Base-by-base conservation (phyloP, 2,113 vertebrate species). In the Taurulus bubalis region DNA sequence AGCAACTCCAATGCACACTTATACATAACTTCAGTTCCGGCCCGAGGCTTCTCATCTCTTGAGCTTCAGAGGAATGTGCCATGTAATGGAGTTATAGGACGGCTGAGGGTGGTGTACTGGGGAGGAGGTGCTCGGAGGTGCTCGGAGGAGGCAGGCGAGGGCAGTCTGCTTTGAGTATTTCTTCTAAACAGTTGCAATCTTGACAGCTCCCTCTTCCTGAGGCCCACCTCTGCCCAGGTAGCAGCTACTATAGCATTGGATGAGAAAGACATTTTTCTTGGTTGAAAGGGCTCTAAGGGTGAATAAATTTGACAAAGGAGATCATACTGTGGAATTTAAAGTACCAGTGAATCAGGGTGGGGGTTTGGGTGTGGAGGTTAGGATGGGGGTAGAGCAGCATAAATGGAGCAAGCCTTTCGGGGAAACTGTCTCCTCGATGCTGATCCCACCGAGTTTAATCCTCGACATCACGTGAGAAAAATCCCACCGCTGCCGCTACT, bases 371-470 rank as follows among this genome's bases (percentile, higher is more conserved):
- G 59, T 69, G 62, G 62, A 73, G 55, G 38, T 66, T 20, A 36
- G 68, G 32, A 71, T 73, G 62, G 38, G 79, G 83, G 74, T 76
- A 63, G 75, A 86, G 83, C 12, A 38, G 86, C 71, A 79, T 73
- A 90, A 89, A 88, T 88, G 75, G 84, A 93, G 79, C 84, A 68
- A 89, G 83, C 84, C 83, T 87, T 88, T 90, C 36, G 69, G 82
- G 85, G 87, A 69, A 60, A 45, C 86, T 88, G 84, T 89, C 85
- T 91, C 84, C 77, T 77, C 51, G 20, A 87, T 85, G 89, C 82
- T 93, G 93, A 93, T 92, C 88, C 88, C 82, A 78, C 88, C 8
- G 77, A 91, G 88, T 92, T 92, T 92, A 91, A 92, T 92, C 92
- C 90, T 84, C 88, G 63, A 88, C 88, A 89, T 92, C 92, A 89